phyloP scores from a whole-genome alignment of 2,888 invertebrate genomes.

The Parnassius smintheus region DNA sequence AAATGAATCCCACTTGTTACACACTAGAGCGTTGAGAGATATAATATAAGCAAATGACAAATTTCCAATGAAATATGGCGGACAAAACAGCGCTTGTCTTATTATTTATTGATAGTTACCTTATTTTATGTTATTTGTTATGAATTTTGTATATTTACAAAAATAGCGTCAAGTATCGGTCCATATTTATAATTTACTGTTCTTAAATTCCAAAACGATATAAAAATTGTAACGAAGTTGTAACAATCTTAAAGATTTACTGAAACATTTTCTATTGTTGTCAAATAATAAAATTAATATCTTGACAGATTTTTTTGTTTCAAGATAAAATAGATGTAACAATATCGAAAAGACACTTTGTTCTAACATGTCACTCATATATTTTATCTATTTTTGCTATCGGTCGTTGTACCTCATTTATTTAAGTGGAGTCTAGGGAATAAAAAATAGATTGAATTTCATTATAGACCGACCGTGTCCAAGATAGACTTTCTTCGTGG shows the following conservation, averaged over 20 bases:
- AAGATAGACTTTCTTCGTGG: too few species aligned
- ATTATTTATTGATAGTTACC: slow-evolving; percentile 10
- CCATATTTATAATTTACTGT: neutral
- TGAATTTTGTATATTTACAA: too few species aligned
- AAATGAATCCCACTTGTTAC: slow-evolving; percentile 7
- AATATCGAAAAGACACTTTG: neutral
- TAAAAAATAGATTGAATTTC: neutral
- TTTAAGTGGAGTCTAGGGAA: slow-evolving; percentile 6
- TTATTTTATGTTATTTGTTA: neutral
- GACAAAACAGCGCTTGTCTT: slow-evolving; percentile 7
- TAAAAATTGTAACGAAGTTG: neutral
- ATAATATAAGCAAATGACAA: slow-evolving; percentile 2
- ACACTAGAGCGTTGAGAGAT: too few species aligned
- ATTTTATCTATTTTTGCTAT: slow-evolving; percentile 13
- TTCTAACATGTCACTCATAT: slow-evolving; percentile 1
- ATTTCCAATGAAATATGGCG: slow-evolving; percentile 17
- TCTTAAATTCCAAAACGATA: neutral
- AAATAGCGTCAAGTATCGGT: neutral
- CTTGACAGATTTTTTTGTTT: neutral
- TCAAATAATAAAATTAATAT: neutral
- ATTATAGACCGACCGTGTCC: too few species aligned
- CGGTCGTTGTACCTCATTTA: slow-evolving; percentile 8
- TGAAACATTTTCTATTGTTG: neutral
- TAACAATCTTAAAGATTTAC: neutral
- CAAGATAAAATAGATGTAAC: neutral